These are phyloP conservation scores for Ceyx melanurus DNA, from an alignment of 2,113 vertebrate genomes.

Conservation along the genomic window DNA sequence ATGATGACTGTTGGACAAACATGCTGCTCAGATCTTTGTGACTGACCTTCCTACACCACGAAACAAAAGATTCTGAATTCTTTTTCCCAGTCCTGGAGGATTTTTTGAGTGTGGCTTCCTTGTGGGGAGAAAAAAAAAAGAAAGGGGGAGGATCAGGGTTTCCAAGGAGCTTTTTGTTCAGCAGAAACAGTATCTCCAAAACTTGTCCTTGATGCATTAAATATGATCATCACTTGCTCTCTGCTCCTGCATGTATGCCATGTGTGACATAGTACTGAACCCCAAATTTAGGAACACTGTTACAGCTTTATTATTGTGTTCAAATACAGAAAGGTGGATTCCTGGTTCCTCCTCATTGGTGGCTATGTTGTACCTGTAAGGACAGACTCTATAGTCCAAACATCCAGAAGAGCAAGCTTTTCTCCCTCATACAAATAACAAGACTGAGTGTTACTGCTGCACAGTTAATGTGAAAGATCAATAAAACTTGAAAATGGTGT, in stretches of 20 bases:
- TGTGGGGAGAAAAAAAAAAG: not conserved
- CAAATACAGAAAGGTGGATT: constrained; percentile 3
- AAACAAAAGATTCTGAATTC: constrained; percentile 14
- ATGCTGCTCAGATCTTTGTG: not conserved
- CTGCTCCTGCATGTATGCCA: constrained; percentile 7
- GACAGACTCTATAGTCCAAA: not conserved
- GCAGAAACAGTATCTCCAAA: constrained; percentile 38
- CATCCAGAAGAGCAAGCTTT: not conserved
- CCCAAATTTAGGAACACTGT: not conserved
- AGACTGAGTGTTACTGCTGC: constrained; percentile 9
- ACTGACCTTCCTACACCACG: constrained; percentile 18
- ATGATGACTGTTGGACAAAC: not conserved
- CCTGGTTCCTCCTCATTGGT: not conserved
- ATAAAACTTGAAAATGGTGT: constrained; percentile 56
- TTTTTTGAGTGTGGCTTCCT: not conserved
- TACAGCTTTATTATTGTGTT: constrained; percentile 36
- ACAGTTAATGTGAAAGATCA: constrained; percentile 38
- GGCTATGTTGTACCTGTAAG: constrained; percentile 34
- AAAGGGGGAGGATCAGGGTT: not conserved
- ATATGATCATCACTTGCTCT: not conserved
- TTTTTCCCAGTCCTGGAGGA: not conserved
- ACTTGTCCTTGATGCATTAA: constrained; percentile 18
- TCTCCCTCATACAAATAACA: constrained; percentile 15
- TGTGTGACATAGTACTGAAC: constrained; percentile 16
- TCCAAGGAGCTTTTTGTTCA: not conserved